These are phyloP conservation scores for Elachura formosa DNA, from an alignment of 2,113 vertebrate species.

Conservation along the genomic window DNA sequence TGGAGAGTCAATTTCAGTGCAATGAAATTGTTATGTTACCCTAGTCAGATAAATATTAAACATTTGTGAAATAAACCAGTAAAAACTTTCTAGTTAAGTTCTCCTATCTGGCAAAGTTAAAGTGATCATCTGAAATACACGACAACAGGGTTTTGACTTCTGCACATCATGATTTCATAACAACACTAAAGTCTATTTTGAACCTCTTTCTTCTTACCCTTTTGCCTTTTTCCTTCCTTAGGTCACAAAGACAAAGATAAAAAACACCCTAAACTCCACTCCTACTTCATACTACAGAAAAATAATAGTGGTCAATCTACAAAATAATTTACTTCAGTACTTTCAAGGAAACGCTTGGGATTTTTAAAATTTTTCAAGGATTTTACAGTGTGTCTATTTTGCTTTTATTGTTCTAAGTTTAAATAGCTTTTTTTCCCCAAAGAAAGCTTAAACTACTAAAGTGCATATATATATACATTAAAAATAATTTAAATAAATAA, in stretches of 20 bases:
- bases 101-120: neutral
- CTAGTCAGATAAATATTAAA: neutral
- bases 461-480: neutral
- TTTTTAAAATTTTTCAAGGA: neutral
- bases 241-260: neutral
- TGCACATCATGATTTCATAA: neutral
- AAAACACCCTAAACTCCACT: neutral
- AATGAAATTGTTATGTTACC: neutral
- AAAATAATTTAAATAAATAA: neutral
- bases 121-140: neutral
- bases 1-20: neutral
- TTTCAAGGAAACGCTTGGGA: neutral
- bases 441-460: neutral
- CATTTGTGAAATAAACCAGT: neutral
- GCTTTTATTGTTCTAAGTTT: neutral
- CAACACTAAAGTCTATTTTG: neutral
- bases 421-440: neutral
- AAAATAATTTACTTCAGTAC: neutral
- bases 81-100: neutral
- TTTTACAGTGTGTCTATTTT: neutral
- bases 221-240: neutral
- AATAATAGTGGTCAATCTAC: neutral
- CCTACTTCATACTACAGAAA: neutral
- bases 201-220: neutral
- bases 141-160: neutral